These are phyloP conservation scores for Dolichallabes microphthalmus DNA, from an alignment of 2,113 vertebrate genomes.

Conservation along the genomic window DNA sequence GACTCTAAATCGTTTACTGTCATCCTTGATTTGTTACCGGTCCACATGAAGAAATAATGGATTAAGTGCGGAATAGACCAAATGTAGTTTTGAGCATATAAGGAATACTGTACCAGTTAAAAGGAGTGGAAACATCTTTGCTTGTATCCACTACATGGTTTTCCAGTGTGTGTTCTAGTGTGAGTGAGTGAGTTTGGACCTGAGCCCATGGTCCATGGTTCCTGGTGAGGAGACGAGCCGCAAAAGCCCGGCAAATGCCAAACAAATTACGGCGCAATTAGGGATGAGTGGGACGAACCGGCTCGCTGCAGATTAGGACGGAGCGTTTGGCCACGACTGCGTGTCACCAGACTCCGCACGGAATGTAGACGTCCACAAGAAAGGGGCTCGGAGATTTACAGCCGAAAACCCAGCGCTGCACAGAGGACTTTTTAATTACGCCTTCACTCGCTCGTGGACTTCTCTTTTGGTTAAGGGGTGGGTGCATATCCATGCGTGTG, in stretches of 20 bases:
- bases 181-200: slow-evolving; percentile 23
- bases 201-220: slow-evolving; percentile 16
- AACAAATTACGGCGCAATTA: slow-evolving; percentile 50
- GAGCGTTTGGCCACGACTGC: slow-evolving; percentile 30
- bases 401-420: slow-evolving; percentile 37
- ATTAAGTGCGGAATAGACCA: background rate
- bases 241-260: slow-evolving; percentile 44
- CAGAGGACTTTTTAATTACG: slow-evolving; percentile 48
- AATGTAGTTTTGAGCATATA: background rate
- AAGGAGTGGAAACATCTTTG: background rate
- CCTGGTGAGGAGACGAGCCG: slow-evolving; percentile 37
- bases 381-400: slow-evolving; percentile 42
- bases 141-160: slow-evolving; percentile 13
- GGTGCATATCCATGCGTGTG: background rate
- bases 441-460: slow-evolving; percentile 18
- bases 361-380: slow-evolving; percentile 52
- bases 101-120: background rate
- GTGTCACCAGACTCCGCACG: slow-evolving; percentile 20
- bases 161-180: slow-evolving; percentile 38
- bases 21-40: background rate
- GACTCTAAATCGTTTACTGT: background rate
- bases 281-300: slow-evolving; percentile 12
- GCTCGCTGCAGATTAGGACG: slow-evolving; percentile 36
- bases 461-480: slow-evolving; percentile 11
- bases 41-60: background rate